Evolutionary conservation across 92 coral and sea anemone species (phyloP), one percentile per base, ranked within the genome.

Genomic region (Bergia puertoricense): DNA sequence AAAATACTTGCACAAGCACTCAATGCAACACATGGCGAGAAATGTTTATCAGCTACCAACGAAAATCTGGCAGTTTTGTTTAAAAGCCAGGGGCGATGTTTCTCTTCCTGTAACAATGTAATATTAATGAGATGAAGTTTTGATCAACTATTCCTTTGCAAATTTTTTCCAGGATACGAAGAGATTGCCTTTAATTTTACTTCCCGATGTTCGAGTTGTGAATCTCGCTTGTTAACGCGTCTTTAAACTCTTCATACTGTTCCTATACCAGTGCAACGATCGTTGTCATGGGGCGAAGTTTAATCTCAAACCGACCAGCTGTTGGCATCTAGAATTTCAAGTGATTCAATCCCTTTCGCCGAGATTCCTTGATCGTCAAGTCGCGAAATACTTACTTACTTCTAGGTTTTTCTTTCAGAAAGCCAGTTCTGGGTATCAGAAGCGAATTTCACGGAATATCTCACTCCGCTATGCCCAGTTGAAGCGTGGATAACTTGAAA

Each of bases 1-100:
- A 74, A 86, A 80, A 36, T 89, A 88, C 74, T 95, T 95, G 88
- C 98, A 95, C 6, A 95, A 80, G 83, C 98, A 93, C 82, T 95
- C 94, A 92, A 94, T 92, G 7, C 80, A 80, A n/a, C 89, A 84
- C 87, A 84, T 84, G 45, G n/a, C 23, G 67, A 71, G 30, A 7
- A 5, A 37, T 3, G 36, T 38, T 40, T 80, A 36, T 57, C 18
- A 57, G 43, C 69, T 18, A 30, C 8, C 37, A 42, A 23, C 46
- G 56, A 54, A 62, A 20, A 14, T 62, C 69, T 71, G 67, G 22
- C 78, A 45, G 13, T n/a, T 8, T 30, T 74, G 66, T 84, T 84
- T 45, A 45, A 68, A 48, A 23, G 37, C 23, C 30, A 50, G 36
- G 68, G 79, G 62, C 45, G 56, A 68, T 16, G 54, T 71, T 84